Evolutionary conservation across 2,888 invertebrate genomes (phyloP).

Genomic region (Eutolmus rufibarbis): DNA sequence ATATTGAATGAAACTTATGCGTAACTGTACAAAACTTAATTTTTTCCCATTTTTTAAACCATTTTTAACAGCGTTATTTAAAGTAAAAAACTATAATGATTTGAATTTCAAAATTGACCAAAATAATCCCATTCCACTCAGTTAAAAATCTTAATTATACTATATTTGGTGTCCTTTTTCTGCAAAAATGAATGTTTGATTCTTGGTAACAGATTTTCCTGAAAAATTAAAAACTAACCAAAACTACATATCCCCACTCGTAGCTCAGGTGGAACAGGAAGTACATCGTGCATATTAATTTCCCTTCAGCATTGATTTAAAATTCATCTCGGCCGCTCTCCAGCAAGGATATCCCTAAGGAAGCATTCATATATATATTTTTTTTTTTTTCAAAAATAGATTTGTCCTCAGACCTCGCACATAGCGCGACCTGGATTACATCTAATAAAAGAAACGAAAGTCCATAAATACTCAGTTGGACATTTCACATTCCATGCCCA

Average conservation of each 20-base stretch:
- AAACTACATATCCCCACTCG: neutral
- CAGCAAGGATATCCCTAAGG: neutral
- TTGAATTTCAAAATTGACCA: too few relatives aligned
- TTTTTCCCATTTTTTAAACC: too few relatives aligned
- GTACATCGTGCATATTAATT: slow-evolving; percentile 7
- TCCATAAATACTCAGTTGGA: slow-evolving; percentile 33
- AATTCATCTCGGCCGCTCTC: slow-evolving; percentile 10
- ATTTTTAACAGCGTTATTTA: too few relatives aligned
- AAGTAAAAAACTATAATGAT: too few relatives aligned
- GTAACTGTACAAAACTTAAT: too few relatives aligned
- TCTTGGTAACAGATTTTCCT: neutral
- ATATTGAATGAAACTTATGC: too few relatives aligned
- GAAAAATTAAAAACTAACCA: neutral
- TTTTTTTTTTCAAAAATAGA: slow-evolving; percentile 14
- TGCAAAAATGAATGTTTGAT: neutral
- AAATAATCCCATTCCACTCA: too few relatives aligned
- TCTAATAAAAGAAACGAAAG: slow-evolving; percentile 41
- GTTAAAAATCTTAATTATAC: too few relatives aligned
- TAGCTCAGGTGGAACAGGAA: neutral
- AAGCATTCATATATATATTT: neutral
- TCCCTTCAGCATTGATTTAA: slow-evolving; percentile 20
- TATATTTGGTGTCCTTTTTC: neutral
- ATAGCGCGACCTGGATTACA: slow-evolving; percentile 41
- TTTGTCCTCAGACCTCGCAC: slow-evolving; percentile 13
- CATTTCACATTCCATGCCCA: slow-evolving; percentile 12